phyloP scores from a whole-genome alignment of 2,113 vertebrate species.

The Bubo blakistoni region DNA sequence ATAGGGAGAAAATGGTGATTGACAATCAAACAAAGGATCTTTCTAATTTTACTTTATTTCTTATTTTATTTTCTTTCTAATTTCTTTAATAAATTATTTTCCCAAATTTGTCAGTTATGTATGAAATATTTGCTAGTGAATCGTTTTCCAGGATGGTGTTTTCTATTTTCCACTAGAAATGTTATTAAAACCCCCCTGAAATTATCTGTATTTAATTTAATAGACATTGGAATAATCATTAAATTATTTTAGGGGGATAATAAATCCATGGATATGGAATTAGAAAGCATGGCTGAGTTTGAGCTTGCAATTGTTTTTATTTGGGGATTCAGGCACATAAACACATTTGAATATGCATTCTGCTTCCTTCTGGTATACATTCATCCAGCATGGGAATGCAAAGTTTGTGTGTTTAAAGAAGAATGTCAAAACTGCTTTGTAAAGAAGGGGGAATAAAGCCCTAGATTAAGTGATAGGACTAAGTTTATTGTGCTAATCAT shows the following conservation, averaged over 20 bases:
- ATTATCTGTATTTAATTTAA: background rate
- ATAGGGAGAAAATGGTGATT: background rate
- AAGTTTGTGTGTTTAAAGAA: constrained; percentile 35
- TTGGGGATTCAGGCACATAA: background rate
- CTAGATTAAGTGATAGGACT: background rate
- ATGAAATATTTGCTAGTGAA: background rate
- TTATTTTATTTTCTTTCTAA: background rate
- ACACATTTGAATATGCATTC: background rate
- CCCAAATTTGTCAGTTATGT: background rate
- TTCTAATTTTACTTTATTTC: background rate
- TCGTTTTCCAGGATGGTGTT: background rate
- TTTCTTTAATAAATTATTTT: background rate
- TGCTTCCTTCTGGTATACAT: constrained; percentile 4
- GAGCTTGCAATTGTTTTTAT: constrained; percentile 21
- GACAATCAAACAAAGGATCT: background rate
- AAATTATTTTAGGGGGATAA: background rate
- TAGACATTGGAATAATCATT: background rate
- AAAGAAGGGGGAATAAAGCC: background rate
- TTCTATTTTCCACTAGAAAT: background rate
- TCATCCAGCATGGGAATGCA: constrained; percentile 9
- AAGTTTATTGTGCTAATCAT: constrained; percentile 40
- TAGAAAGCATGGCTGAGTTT: background rate
- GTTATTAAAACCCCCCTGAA: background rate
- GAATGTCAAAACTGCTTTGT: constrained; percentile 44
- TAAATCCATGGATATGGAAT: background rate